A percentile compares a stretch with the other conserved stretches of the same genome.
phyloP scores from a whole-genome alignment of 1,140 invertebrate genomes.

The Bacillus rossius region DNA sequence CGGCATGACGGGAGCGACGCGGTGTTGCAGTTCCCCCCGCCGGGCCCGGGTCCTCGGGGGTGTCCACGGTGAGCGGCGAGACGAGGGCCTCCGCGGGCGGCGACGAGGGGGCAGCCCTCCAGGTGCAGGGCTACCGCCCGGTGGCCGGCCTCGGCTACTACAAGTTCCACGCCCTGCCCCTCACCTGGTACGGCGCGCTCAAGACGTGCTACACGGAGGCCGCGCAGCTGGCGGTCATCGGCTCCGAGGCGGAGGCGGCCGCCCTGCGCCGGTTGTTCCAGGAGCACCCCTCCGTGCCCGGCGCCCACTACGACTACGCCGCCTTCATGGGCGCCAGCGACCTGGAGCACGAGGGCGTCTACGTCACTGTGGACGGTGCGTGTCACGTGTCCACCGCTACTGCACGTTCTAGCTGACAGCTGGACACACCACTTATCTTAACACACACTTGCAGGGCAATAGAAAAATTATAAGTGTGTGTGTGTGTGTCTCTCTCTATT shows the following conservation, averaged over 20 bases:
- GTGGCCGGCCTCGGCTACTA: slow-evolving; percentile 32
- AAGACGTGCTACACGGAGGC: slow-evolving; percentile 40
- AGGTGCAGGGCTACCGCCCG: background rate
- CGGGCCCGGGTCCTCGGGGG: too few species aligned
- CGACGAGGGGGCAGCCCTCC: too few species aligned
- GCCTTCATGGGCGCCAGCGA: slow-evolving; percentile 40
- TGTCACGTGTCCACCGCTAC: too few species aligned
- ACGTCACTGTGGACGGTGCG: slow-evolving; percentile 33
- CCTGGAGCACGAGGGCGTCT: slow-evolving; percentile 38
- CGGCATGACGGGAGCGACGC: too few species aligned
- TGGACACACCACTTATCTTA: too few species aligned
- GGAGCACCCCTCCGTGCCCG: slow-evolving; percentile 28
- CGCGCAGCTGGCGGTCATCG: slow-evolving; percentile 41
- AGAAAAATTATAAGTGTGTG: too few species aligned
- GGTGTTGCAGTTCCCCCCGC: too few species aligned
- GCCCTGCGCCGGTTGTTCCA: slow-evolving; percentile 36
- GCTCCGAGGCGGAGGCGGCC: slow-evolving; percentile 34
- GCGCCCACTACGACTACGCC: slow-evolving; percentile 27
- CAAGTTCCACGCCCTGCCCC: slow-evolving; percentile 37
- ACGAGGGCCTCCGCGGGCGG: too few species aligned
- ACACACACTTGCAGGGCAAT: too few species aligned
- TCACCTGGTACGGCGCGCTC: slow-evolving; percentile 37
- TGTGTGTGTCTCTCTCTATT: too few species aligned
- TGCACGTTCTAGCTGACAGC: too few species aligned
- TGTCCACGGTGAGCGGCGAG: too few species aligned